Evolutionary conservation across 2,797 vertebrate species (phyloP), one percentile per base, ranked within the genome.

Genomic region (Danio kyathit): DNA sequence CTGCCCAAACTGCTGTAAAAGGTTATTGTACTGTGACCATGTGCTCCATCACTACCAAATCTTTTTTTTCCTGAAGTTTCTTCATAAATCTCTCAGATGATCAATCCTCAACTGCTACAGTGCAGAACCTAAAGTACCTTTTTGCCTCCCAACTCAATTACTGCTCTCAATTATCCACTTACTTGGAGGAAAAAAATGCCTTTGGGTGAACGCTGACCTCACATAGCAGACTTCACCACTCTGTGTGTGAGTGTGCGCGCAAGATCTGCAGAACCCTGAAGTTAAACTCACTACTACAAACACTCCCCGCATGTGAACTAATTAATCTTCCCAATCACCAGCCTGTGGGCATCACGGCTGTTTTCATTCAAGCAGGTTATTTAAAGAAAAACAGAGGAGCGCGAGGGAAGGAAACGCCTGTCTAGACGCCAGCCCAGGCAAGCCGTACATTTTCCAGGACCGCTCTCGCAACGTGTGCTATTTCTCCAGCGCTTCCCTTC

Each of bases 291-390:
- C 83, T 72, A 73, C 87, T 88, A 92, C 90, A 93, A 93, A 92
- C 89, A 90, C 84, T 87, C 73, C 41, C 80, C 84, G 83, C 70
- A 84, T 88, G 82, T 86, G 91, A 92, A 89, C 91, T 90, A 94
- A 95, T 95, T 94, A 94, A 95, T 95, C 94, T 94, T 93, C 87
- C 92, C 91, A 93, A 93, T 93, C 93, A 90, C 84, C 88, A 82
- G 90, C 90, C 90, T 86, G 87, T 59, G 86, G 90, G 90, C 91
- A 93, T 94, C 91, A 86, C 89, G 93, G 91, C 91, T 92, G 90
- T 92, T 93, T 94, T 92, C 88, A 87, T 89, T 92, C 87, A 79
- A 82, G 83, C 87, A 89, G 88, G 88, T 91, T 93, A 91, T 92
- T 94, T 92, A 90, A 90, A 88, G 85, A 93, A 92, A 94, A 90